Percentiles rank a stretch among this genome's conserved stretches.
phyloP scores from a whole-genome alignment of 2,797 vertebrate species.

The Dipus sagitta region DNA sequence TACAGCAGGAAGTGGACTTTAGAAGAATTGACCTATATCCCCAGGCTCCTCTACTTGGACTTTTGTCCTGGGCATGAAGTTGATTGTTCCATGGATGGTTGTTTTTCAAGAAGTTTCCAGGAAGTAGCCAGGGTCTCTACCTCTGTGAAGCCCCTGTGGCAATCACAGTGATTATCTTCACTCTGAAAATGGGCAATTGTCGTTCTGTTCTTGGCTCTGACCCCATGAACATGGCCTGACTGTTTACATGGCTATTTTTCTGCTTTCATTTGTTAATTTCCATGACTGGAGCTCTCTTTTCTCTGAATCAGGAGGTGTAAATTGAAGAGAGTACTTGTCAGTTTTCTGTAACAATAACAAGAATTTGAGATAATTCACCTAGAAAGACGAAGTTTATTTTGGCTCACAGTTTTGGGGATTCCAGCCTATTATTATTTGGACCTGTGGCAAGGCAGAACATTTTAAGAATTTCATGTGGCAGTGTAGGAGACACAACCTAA shows the following conservation, averaged over 20 bases:
- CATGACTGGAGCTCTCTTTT: neutral
- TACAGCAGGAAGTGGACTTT: neutral
- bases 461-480: neutral
- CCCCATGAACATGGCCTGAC: neutral
- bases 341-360: neutral
- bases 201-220: neutral
- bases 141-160: neutral
- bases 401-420: neutral
- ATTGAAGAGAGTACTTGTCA: rapidly evolving
- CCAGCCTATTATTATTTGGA: neutral
- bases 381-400: neutral
- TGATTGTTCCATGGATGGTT: neutral
- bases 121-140: rapidly evolving
- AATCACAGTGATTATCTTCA: neutral
- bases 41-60: neutral
- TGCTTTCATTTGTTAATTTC: neutral
- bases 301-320: neutral
- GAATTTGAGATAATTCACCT: no score
- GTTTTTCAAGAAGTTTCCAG: rapidly evolving
- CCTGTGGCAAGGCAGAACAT: neutral
- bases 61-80: neutral
- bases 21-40: neutral
- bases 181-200: neutral
- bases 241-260: neutral
- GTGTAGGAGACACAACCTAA: neutral